phyloP scores from a whole-genome alignment of 2,888 invertebrate genomes.

The Lamellibrachia satsuma region DNA sequence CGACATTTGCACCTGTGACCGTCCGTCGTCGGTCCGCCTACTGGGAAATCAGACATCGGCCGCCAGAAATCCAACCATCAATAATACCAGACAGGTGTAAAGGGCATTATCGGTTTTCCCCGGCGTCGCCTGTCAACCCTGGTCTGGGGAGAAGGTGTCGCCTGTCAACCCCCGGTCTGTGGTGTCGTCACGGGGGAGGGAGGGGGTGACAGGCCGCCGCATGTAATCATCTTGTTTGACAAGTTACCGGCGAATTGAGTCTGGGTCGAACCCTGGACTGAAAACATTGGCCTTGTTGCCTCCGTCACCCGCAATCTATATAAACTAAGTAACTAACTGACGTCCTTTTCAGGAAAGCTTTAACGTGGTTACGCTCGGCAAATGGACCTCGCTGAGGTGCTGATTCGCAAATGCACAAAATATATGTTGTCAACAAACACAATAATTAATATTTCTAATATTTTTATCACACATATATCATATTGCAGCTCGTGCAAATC shows the following conservation, averaged over 20 bases:
- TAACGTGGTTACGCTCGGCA: background rate
- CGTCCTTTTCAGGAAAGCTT: background rate
- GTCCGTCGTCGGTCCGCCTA: background rate
- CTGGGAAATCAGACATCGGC: background rate
- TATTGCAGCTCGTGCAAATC: background rate
- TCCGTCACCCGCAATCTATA: too few relatives aligned
- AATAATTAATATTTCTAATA: background rate
- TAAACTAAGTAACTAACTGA: background rate
- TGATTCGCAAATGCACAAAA: background rate
- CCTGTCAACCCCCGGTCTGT: background rate
- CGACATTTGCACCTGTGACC: constrained; percentile 10
- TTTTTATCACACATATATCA: background rate
- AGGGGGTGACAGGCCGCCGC: background rate
- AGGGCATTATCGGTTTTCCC: background rate
- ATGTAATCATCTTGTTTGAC: background rate
- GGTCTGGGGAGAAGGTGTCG: background rate
- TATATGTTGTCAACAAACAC: background rate
- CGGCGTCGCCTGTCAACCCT: background rate
- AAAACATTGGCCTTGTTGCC: too few relatives aligned
- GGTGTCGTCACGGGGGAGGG: background rate
- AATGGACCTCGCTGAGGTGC: background rate
- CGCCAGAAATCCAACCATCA: background rate
- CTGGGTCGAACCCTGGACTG: too few relatives aligned
- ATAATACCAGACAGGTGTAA: background rate
- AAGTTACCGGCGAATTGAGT: background rate